phyloP scores from a whole-genome alignment of 2,797 vertebrate species.

The Lindbergichthys nudifrons region DNA sequence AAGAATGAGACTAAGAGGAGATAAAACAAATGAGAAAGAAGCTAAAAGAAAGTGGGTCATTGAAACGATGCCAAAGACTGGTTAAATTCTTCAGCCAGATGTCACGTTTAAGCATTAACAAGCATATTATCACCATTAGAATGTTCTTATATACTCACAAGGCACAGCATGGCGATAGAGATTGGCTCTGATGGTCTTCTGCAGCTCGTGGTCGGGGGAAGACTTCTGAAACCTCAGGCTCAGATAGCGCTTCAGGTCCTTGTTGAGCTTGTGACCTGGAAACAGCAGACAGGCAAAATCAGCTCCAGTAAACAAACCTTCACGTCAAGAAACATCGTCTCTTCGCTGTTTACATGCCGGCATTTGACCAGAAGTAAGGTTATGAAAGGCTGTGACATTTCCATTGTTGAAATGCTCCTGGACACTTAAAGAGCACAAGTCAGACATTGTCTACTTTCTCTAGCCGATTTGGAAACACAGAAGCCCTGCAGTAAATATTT shows the following conservation, averaged over 20 bases:
- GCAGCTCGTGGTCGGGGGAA: slow-evolving; percentile 93
- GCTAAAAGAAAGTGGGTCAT: slow-evolving; percentile 44
- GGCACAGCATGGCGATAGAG: slow-evolving; percentile 96
- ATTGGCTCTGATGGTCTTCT: slow-evolving; percentile 95
- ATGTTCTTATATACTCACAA: slow-evolving; percentile 88
- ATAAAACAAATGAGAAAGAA: slow-evolving; percentile 29
- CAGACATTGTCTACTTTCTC: not conserved
- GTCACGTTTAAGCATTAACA: slow-evolving; percentile 8
- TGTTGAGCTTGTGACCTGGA: slow-evolving; percentile 91
- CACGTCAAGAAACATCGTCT: not conserved
- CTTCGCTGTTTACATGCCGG: slow-evolving; percentile 4
- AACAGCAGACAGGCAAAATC: slow-evolving; percentile 44
- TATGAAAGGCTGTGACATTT: slow-evolving; percentile 37
- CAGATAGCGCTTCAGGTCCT: slow-evolving; percentile 93
- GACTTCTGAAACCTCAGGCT: slow-evolving; percentile 95
- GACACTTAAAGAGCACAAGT: slow-evolving; percentile 23
- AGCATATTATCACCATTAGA: not conserved
- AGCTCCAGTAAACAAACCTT: slow-evolving; percentile 37
- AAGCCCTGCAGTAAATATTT: not conserved
- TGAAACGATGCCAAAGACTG: slow-evolving; percentile 16
- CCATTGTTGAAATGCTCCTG: slow-evolving; percentile 14
- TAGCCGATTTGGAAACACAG: not conserved
- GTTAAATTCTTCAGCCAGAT: slow-evolving; percentile 34
- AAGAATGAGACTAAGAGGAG: slow-evolving; percentile 24
- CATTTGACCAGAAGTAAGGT: slow-evolving; percentile 22